phyloP scores from a whole-genome alignment of 2,888 invertebrate genomes.

The Acanthosoma haemorrhoidale region DNA sequence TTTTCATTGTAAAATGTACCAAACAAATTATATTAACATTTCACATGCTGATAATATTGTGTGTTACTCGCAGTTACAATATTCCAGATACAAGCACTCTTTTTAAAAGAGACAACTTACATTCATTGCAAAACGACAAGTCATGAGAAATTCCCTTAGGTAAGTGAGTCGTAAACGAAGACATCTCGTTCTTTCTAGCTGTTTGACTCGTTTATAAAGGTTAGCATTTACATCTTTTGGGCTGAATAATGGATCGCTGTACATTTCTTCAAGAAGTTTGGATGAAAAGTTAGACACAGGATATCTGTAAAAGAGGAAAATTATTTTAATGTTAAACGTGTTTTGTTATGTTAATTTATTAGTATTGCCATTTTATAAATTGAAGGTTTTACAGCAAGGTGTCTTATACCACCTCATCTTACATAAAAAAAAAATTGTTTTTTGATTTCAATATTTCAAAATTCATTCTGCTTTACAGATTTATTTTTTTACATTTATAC shows the following conservation, averaged over 20 bases:
- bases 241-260: conserved; percentile 69
- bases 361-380: background rate
- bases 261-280: conserved; percentile 69
- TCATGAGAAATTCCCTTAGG: conserved; percentile 63
- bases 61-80: too few relatives aligned
- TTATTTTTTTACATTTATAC: too few relatives aligned
- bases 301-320: conserved; percentile 53
- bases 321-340: too few relatives aligned
- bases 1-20: too few relatives aligned
- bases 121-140: conserved; percentile 59
- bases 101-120: background rate
- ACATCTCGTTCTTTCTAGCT: conserved; percentile 56
- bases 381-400: background rate
- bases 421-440: background rate
- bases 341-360: background rate
- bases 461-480: too few relatives aligned
- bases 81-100: conserved; percentile 28
- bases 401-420: background rate
- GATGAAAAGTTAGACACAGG: conserved; percentile 77
- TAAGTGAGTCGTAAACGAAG: conserved; percentile 62
- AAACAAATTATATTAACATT: too few relatives aligned
- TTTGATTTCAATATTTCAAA: too few relatives aligned
- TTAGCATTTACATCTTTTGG: conserved; percentile 64
- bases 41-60: too few relatives aligned
- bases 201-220: conserved; percentile 59